Evolutionary conservation across 2,113 vertebrate species (phyloP).

Genomic region (Guaruba guarouba): DNA sequence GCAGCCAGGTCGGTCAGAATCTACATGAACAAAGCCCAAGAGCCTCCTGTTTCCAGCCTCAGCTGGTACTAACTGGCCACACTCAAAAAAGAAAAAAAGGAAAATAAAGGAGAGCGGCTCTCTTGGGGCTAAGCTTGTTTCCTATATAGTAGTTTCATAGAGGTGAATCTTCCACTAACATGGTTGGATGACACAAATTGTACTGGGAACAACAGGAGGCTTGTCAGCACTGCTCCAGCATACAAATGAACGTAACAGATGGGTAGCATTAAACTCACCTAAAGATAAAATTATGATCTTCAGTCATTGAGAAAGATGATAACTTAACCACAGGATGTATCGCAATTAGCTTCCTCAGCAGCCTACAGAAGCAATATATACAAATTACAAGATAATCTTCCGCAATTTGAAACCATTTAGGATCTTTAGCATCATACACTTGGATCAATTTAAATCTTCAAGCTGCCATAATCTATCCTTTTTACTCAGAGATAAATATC

Average conservation of each 20-base stretch:
- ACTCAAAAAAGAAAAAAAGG: background rate
- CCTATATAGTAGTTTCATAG: background rate
- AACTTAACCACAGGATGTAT: conserved; percentile 67
- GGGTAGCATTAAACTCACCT: conserved; percentile 49
- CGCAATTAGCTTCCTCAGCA: conserved; percentile 66
- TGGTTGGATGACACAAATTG: conserved; percentile 44
- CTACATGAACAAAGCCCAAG: background rate
- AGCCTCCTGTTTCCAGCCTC: background rate
- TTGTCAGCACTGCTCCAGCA: conserved; percentile 30
- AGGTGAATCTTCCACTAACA: conserved; percentile 28
- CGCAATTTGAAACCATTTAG: conserved; percentile 66
- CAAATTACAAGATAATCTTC: conserved; percentile 68
- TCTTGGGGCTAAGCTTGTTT: background rate
- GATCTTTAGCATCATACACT: conserved; percentile 49
- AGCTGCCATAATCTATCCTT: conserved; percentile 45
- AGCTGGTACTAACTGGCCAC: background rate
- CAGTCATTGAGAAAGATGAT: conserved; percentile 64
- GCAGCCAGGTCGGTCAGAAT: background rate
- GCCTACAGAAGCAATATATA: conserved; percentile 66
- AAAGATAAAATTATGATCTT: conserved; percentile 61
- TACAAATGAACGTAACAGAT: conserved; percentile 32
- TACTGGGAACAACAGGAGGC: conserved; percentile 34
- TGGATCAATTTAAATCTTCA: conserved; percentile 65
- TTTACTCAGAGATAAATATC: conserved; percentile 47
- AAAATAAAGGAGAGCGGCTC: background rate